Percentiles rank a stretch among this genome's conserved stretches.
phyloP scores from a whole-genome alignment of 2,797 vertebrate species.

The Melanotaenia maccullochi region DNA sequence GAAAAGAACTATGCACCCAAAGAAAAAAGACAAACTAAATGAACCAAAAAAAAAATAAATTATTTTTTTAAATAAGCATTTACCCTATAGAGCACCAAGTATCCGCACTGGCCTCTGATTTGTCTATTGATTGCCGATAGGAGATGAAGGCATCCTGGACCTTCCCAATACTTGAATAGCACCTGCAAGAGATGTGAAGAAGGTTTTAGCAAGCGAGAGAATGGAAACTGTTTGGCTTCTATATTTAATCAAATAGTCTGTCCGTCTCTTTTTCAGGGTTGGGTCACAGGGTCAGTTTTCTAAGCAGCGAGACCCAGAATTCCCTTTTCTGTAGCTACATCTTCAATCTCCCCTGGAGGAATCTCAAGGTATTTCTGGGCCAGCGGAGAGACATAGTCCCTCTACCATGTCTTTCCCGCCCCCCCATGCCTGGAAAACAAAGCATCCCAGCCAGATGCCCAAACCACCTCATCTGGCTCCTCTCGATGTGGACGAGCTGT shows the following conservation, averaged over 20 bases:
- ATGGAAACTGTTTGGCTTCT: neutral
- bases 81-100: slow-evolving; percentile 99
- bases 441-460: no score
- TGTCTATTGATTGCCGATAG: slow-evolving; percentile 99
- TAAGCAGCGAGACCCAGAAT: neutral
- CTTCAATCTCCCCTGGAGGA: neutral
- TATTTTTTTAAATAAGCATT: slow-evolving; percentile 27
- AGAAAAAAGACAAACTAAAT: neutral
- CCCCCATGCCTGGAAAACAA: no score
- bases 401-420: no score
- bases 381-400: neutral
- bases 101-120: slow-evolving; percentile 99
- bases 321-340: neutral
- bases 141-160: slow-evolving; percentile 99
- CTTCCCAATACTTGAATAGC: slow-evolving; percentile 99
- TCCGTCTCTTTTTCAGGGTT: neutral
- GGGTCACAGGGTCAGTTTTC: no score
- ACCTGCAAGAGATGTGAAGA: slow-evolving; percentile 81
- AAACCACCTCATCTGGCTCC: no score
- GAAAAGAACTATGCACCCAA: no score
- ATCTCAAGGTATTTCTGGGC: no score
- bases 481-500: no score
- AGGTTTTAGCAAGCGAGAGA: no score
- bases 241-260: neutral
- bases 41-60: neutral